phyloP scores from a whole-genome alignment of 1,140 invertebrate species.

The Neodiprion virginianus region DNA sequence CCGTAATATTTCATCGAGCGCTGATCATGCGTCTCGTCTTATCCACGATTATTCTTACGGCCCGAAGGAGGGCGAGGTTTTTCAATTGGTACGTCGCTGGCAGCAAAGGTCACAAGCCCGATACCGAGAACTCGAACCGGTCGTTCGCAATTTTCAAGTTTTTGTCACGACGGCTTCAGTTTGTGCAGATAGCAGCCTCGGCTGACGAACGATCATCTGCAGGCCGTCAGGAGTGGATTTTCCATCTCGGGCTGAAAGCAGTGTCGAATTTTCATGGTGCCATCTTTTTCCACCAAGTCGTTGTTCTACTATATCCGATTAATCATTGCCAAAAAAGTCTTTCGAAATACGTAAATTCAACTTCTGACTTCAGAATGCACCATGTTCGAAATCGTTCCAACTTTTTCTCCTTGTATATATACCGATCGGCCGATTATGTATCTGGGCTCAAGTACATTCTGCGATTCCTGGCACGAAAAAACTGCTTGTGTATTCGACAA shows the following conservation, averaged over 20 bases:
- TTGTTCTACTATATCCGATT: not conserved
- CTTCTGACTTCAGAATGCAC: no score
- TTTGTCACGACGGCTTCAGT: not conserved
- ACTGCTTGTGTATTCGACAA: no score
- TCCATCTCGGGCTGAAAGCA: not conserved
- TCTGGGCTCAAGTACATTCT: no score
- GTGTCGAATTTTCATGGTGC: not conserved
- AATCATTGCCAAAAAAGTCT: not conserved
- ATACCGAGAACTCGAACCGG: not conserved
- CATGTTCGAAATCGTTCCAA: no score
- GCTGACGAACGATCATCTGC: not conserved
- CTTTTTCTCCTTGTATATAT: no score
- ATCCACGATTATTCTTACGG: no score
- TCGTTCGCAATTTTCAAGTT: slow-evolving; percentile 1
- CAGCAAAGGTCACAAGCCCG: not conserved
- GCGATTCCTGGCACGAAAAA: no score
- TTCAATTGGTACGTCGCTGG: not conserved
- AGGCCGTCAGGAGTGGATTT: not conserved
- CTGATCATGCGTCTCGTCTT: no score
- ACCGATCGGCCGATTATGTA: no score
- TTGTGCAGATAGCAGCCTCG: not conserved
- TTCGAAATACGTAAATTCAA: no score
- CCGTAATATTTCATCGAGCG: not conserved
- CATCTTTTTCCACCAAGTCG: not conserved
- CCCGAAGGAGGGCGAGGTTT: no score